Evolutionary conservation across 2,113 vertebrate species (phyloP), one percentile per base, ranked within the genome.

Genomic region (Etheostoma cragini): DNA sequence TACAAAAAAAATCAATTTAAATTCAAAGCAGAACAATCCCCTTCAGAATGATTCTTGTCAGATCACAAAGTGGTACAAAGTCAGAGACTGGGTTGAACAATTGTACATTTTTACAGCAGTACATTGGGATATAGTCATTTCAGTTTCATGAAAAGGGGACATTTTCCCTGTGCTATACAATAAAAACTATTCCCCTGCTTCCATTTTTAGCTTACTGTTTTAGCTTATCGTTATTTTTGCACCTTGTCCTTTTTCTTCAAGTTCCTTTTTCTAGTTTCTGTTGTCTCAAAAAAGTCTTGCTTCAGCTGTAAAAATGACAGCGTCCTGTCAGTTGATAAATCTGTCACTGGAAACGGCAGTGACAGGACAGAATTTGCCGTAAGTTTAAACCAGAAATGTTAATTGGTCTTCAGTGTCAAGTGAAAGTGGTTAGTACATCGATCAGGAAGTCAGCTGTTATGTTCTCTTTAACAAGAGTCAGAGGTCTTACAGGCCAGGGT

Each of bases 1-100:
- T n/a, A 8, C 38, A 24, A 61, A 88, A 61, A 30, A 66, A 86
- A 69, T n/a, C 24, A 74, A n/a, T 62, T 85, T 30, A 85, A 84
- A 50, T 69, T 86, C 10, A 64, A 64, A 71, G 65, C 30, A 47
- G 26, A 73, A 74, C 72, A 77, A 71, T 22, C 1, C 14, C n/a
- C 52, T 71, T 65, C 24, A 70, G n/a, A 61, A 42, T 8, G 8
- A 22, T 16, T 24, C 3, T 64, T 53, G 33, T 65, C 61, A n/a
- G 35, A 22, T 67, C 38, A 49, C 65, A 68, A 77, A 60, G n/a
- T 46, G 50, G 56, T 19, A 22, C 52, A 70, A 16, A 24, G 45
- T 10, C 13, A 21, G 47, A 38, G 42, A 42, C 7, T 35, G 42
- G 0, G 14, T 10, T 49, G 7, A n/a, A 13, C 70, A 49, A 33